Conservation (phyloP, 2,113 vertebrate genomes). For the Psephotus haematonotus region DNA sequence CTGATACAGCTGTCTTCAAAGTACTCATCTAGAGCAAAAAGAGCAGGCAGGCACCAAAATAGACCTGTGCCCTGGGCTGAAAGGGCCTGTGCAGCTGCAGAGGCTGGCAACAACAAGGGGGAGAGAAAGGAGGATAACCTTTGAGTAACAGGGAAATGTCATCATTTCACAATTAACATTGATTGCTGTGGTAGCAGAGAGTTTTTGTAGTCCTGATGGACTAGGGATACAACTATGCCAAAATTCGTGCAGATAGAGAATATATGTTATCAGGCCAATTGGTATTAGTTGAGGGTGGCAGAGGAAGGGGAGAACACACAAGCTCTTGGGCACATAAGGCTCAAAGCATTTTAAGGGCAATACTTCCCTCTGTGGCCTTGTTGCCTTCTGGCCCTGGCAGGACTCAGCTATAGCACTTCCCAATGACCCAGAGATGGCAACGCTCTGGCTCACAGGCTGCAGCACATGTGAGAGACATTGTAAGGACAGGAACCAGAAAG, state of each 20-base stretch:
- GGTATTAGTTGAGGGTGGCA: not conserved
- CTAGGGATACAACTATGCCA: not conserved
- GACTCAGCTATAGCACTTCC: not conserved
- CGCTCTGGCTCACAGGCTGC: not conserved
- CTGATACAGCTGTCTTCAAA: not conserved
- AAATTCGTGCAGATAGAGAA: not conserved
- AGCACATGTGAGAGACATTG: rapidly evolving
- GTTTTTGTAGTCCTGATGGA: not conserved
- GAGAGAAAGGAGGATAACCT: not conserved
- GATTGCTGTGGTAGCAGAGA: not conserved
- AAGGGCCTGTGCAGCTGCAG: not conserved
- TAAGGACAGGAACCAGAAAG: not conserved
- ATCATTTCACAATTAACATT: not conserved
- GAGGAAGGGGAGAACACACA: not conserved
- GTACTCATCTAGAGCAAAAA: not conserved
- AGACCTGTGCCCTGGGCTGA: not conserved
- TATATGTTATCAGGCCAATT: not conserved
- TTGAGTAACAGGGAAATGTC: not conserved
- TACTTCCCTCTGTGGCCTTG: not conserved
- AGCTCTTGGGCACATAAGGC: not conserved
- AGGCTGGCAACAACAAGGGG: not conserved
- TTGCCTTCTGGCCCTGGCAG: not conserved
- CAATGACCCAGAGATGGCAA: not conserved
- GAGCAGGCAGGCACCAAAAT: not conserved
- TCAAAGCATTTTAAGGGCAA: not conserved